Base-by-base conservation (phyloP, 2,113 vertebrate genomes). In the Abramis brama region DNA sequence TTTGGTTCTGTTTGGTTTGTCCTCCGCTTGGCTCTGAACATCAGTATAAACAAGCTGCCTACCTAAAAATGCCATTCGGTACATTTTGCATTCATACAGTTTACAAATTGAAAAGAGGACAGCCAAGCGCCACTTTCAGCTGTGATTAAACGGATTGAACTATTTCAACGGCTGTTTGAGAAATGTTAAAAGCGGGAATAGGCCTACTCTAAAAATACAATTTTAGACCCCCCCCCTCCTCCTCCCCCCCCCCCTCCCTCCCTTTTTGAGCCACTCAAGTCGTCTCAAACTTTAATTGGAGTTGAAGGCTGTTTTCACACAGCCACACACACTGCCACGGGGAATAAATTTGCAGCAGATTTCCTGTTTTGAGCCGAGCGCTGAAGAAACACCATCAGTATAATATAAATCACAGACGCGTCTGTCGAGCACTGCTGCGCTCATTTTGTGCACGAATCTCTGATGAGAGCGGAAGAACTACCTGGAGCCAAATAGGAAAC, bases 281-380 rank as follows among this genome's bases (percentile, higher is more conserved):
- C 30, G 0, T 70, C 66, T 83, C 45, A 73, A 52, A 83, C 81
- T 81, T 81, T 83, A 73, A 83, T 83, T 83, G 66, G 81, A 83
- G 50, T 57, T 8, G 81, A 73, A 83, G 50, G 47, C 50, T 82
- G 45, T 82, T 82, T 68, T 68, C 79, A 82, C 79, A 82, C 62
- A 82, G 60, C 62, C 27, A 68, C 47, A 4, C 30, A 43, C 81
- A 9, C 66, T 59, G 62, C 80, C 80, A 52, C 17, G 0, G 62
- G 80, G 80, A 82, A 82, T 82, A 82, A 0, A 73, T 83, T 83
- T 83, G 66, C 81, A 15, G 81, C 68, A 57, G 21, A 36, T 73
- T 83, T 83, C 50, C 81, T 83, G 47, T 70, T 83, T 82, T 68
- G 62, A 66, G 68, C 15, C 25, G 19, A 82, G 62, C 15, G 50